Evolutionary conservation across 2,888 invertebrate species (phyloP), one percentile per base, ranked within the genome.

Genomic region (Cynaeus angustus): DNA sequence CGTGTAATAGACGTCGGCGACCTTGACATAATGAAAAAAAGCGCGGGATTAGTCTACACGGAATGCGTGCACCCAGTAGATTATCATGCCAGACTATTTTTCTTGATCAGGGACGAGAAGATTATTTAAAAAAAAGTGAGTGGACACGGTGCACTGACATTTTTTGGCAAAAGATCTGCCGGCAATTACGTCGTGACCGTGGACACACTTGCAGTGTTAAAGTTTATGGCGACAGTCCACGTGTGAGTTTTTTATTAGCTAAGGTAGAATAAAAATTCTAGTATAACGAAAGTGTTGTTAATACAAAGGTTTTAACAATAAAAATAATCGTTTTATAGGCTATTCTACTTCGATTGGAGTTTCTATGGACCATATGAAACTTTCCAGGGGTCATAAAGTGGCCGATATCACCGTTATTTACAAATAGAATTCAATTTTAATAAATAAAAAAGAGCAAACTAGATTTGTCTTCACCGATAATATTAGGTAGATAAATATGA

Each of bases 21-120:
- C 74, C 76, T 76, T 76, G 75, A 76, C 74, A 76, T 66, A 74
- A 75, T 72, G 62, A 64, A 66, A 70, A 72, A 75, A 75, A 72
- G 71, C 71, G 72, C 76, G 73, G 74, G 75, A 76, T 64, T 58
- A 21, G 65, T 43, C 50, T 10, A 26, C 62, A 28, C 46, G 30
- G 21, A 33, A 46, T 59, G 46, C 61, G 48, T 37, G 46, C 16
- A 46, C 33, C n/a, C 5, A 3, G 12, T 45, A 21, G 10, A 30
- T 62, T 41, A 38, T 48, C 37, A 13, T 52, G 41, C 38, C 66
- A 59, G 52, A 38, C 12, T 28, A 28, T 61, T 59, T 45, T 38
- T 61, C 61, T 43, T 30, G 21, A 61, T 68, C 68, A 68, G 52
- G 61, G 68, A 21, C 61, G 43, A 8, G 38, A 41, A 14, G 21